These are phyloP conservation scores for Gallinago media DNA, from an alignment of 2,113 vertebrate species.

Conservation along the genomic window DNA sequence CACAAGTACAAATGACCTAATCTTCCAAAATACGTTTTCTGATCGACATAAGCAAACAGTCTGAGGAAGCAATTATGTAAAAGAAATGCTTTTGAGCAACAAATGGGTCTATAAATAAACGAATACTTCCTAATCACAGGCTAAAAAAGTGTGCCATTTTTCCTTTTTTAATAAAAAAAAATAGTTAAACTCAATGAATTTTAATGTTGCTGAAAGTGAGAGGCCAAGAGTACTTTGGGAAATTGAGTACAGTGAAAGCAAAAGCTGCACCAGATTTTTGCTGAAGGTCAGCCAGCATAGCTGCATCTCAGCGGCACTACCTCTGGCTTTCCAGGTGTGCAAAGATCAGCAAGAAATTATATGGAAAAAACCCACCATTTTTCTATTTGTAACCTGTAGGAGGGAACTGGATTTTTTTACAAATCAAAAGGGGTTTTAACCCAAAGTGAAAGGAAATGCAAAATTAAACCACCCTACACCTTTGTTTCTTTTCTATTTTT, in stretches of 20 bases:
- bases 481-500: background rate
- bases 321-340: background rate
- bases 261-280: background rate
- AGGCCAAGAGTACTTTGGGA: background rate
- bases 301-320: background rate
- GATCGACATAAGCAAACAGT: constrained; percentile 72
- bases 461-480: background rate
- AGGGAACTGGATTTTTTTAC: background rate
- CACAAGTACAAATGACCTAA: constrained; percentile 74
- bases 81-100: constrained; percentile 64
- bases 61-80: constrained; percentile 70
- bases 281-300: background rate
- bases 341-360: background rate
- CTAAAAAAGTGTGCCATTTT: constrained; percentile 41
- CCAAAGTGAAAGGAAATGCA: background rate
- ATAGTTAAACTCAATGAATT: constrained; percentile 45
- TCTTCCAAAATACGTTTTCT: constrained; percentile 74
- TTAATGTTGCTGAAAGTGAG: constrained; percentile 21
- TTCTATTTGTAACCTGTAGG: background rate
- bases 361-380: background rate
- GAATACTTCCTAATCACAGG: constrained; percentile 56
- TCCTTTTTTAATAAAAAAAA: constrained; percentile 42
- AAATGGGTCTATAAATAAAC: constrained; percentile 75
- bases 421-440: background rate
- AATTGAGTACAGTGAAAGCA: background rate